Base-by-base conservation (phyloP, 30 jellyfish, hydroid and myxozoan species). In the Nemopilema nomurai region DNA sequence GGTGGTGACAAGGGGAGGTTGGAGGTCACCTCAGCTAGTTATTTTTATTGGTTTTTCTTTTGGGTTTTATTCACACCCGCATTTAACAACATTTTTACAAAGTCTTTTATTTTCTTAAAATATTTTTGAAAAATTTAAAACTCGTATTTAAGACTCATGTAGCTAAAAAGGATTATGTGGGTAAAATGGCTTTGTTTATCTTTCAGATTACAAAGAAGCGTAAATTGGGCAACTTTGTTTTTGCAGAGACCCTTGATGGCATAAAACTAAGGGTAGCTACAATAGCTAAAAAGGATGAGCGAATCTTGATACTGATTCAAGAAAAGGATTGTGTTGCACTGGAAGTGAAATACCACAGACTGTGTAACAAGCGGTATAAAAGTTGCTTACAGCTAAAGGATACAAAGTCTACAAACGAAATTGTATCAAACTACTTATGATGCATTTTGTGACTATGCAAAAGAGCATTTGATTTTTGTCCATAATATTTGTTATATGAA, bases 261-360 rank as follows among this genome's bases (percentile, higher is more conserved):
- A 76, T 83, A 41, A 18, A 24, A 62, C 67, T 85, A 22, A 65
- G 89, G 20, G 94, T 64, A 64, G 94, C 94, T n/a, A 88, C 94
- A 23, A 75, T 18, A 65, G 79, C 71, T 20, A 74, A 85, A 62
- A 51, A 66, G 1, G 88, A 85, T 69, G 51, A 67, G 66, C 33
- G 52, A 17, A 85, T 85, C 30, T 27, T 85, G 24, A 22, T 85
- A 31, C 94, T 73, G 28, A 85, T 74, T 32, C 30, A 23, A 64
- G 89, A 74, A 67, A 85, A 85, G 57, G 94, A 85, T 67, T 85
- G 89, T 85, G 94, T 85, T 66, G 88, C 94, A 19, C 49, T 85
- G 4, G 88, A 85, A 65, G 83, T 85, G 49, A 24, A 67, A 0
- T 85, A 85, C 68, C 94, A 85, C 51, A 75, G 67, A 74, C 74